Evolutionary conservation across 2,113 vertebrate genomes (phyloP).

Genomic region (Smithornis capensis): DNA sequence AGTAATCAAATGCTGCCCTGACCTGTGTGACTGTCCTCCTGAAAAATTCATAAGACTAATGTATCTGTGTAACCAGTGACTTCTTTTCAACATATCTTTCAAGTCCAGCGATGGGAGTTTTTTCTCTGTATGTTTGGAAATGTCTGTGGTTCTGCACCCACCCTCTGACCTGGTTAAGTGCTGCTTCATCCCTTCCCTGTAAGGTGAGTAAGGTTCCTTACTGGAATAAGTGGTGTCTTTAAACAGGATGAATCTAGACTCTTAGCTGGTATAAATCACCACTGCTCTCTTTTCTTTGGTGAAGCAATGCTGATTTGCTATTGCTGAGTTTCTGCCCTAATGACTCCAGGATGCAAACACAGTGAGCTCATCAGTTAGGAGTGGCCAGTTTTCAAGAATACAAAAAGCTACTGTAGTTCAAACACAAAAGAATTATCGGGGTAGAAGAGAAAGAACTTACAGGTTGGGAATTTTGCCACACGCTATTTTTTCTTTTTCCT

Average conservation of each 20-base stretch:
- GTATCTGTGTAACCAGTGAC: neutral
- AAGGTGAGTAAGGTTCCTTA: neutral
- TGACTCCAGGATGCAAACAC: neutral
- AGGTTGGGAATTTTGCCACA: neutral
- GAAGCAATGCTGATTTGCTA: neutral
- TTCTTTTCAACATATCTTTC: neutral
- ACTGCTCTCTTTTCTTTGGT: neutral
- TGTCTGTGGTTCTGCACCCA: neutral
- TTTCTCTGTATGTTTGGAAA: neutral
- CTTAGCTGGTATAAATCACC: neutral
- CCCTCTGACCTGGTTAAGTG: neutral
- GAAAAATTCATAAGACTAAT: neutral
- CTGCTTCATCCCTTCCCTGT: neutral
- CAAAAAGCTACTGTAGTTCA: conserved; percentile 20
- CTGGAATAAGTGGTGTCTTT: neutral
- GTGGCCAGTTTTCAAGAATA: neutral
- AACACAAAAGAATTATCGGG: neutral
- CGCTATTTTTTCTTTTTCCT: neutral
- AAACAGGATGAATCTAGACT: neutral
- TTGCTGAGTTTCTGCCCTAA: neutral
- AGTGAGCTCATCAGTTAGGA: conserved; percentile 33
- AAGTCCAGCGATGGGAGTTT: neutral
- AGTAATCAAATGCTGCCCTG: neutral
- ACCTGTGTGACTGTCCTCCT: neutral
- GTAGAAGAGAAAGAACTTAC: neutral